Evolutionary conservation across 2,888 invertebrate species (phyloP), one percentile per base, ranked within the genome.

Genomic region (Euspilapteryx auroguttella): DNA sequence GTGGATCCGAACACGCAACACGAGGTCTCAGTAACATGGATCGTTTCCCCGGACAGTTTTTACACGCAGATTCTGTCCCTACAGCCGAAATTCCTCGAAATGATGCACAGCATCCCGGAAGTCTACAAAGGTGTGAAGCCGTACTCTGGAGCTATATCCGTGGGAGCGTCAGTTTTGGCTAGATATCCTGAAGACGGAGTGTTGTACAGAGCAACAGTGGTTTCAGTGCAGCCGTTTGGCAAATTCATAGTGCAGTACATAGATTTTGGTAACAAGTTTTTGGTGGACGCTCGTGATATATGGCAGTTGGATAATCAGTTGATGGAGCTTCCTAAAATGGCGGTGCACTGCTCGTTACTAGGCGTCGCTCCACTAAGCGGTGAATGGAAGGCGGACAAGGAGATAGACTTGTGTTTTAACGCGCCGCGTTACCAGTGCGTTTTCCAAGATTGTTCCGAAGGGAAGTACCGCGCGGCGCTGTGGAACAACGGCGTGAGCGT

Each of bases 231-330:
- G 33, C 76, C 79, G 35, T 56, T 73, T 23, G 75, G 78, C 1
- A 80, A 81, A 39, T 83, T 81, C 49, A 78, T 82, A 31, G 85
- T 90, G 0, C 77, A 81, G 14, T 89, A 86, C 45, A 78, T 90
- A 1, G 90, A 90, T 55, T 88, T 86, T 41, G 90, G 90, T 3
- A 89, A 88, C 44, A 79, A 79, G 31, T 81, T 83, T 22, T 62
- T 79, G 0, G 83, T 88, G 0, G 78, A 80, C 25, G 65, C 71
- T 0, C 75, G 64, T 33, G 83, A 86, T 40, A 80, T 89, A 13
- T 89, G 85, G 80, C 80, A 81, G 28, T 64, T 88, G 32, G 86
- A 89, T 39, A 76, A 69, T 25, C 79, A 81, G 33, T 79, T 87
- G 34, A 75, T 84, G 53, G 68, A 71, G 3, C 50, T 87, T 12